phyloP scores from a whole-genome alignment of 2,797 vertebrate species.

The Jordanella pulchra region DNA sequence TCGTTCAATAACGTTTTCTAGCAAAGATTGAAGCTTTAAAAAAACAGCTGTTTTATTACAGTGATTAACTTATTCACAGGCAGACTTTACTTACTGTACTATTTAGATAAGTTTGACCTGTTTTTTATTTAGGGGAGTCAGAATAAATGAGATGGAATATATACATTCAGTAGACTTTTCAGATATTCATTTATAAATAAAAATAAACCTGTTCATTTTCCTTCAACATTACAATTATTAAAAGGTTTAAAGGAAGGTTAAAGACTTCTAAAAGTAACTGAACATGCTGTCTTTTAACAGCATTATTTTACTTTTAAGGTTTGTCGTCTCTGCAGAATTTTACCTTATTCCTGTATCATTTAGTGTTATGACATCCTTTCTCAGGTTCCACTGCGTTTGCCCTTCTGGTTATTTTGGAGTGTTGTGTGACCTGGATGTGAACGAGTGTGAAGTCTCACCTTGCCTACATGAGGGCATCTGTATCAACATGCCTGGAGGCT shows the following conservation, averaged over 20 bases:
- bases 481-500: constrained; percentile 81
- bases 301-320: neutral
- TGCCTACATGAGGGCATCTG: constrained; percentile 85
- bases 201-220: too few relatives aligned
- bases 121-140: too few relatives aligned
- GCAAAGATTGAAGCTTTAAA: too few relatives aligned
- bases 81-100: too few relatives aligned
- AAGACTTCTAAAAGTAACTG: neutral
- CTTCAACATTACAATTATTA: neutral
- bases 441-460: constrained; percentile 84
- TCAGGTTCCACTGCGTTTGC: constrained; percentile 82
- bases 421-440: constrained; percentile 84
- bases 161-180: too few relatives aligned
- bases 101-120: too few relatives aligned
- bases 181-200: too few relatives aligned
- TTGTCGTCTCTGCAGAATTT: constrained; percentile 7
- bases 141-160: too few relatives aligned
- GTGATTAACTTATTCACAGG: too few relatives aligned
- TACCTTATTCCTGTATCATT: constrained; percentile 34
- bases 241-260: neutral
- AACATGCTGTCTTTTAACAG: neutral
- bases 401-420: constrained; percentile 80
- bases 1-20: too few relatives aligned
- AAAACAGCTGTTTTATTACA: too few relatives aligned
- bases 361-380: constrained; percentile 43